Evolutionary conservation across 2,888 invertebrate species (phyloP).

Genomic region (Lottia scabra): DNA sequence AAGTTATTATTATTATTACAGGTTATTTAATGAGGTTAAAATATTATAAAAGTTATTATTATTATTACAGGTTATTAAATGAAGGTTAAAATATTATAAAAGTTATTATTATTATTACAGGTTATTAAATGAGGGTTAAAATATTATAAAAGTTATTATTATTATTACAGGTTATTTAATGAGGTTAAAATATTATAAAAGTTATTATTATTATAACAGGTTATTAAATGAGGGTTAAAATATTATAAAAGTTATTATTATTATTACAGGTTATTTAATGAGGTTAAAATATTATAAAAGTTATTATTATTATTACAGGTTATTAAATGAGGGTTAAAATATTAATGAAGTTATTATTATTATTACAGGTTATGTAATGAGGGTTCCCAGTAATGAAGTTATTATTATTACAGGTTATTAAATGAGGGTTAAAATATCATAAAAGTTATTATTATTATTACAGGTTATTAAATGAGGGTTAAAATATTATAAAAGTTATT

Average conservation of each 20-base stretch:
- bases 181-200: too few relatives aligned
- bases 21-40: slow-evolving; percentile 68
- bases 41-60: too few relatives aligned
- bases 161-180: slow-evolving; percentile 62
- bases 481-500: too few relatives aligned
- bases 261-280: slow-evolving; percentile 64
- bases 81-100: too few relatives aligned
- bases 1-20: slow-evolving; percentile 49
- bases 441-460: slow-evolving; percentile 18
- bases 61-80: slow-evolving; percentile 62
- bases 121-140: slow-evolving; percentile 67
- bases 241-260: slow-evolving; percentile 49
- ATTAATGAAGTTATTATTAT: too few relatives aligned
- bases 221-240: slow-evolving; percentile 67
- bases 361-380: not conserved
- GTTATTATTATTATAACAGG: slow-evolving; percentile 55
- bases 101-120: slow-evolving; percentile 51
- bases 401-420: slow-evolving; percentile 56
- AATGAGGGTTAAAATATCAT: slow-evolving; percentile 62
- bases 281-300: too few relatives aligned
- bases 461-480: slow-evolving; percentile 67
- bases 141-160: slow-evolving; percentile 52
- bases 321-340: slow-evolving; percentile 48
- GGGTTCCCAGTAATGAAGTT: slow-evolving; percentile 30
- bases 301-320: slow-evolving; percentile 66